Evolutionary conservation across 2,113 vertebrate genomes (phyloP), one percentile per base, ranked within the genome.

Genomic region (Nipponia nippon): DNA sequence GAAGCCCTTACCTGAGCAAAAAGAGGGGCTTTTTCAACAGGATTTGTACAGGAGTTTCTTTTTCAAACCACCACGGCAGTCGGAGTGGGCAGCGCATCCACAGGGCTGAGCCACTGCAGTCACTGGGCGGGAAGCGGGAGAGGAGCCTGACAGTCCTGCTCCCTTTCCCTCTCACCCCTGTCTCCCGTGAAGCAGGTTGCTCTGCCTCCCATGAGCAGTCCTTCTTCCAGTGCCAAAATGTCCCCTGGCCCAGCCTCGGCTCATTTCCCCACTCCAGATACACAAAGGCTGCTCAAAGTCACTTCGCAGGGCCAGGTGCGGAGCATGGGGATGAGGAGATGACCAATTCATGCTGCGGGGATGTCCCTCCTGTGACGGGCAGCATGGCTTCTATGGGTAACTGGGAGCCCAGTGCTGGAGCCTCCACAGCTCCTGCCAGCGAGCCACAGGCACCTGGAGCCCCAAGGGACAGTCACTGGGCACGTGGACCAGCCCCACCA

Each of bases 161-260:
- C 56, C 20, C 26, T 42, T 90, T 83, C 11, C 7, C 1, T 71
- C 36, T 92, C 2, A 0, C 5, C 19, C n/a, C 23, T 1, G 0
- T 42, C 22, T 78, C 58, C n/a, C 2, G 1, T 71, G n/a, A 75
- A 87, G 73, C 36, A 85, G 47, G 71, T 56, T 73, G 36, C 62
- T 87, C 81, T 79, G 47, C 27, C 55, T 93, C 50, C 49, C 52
- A 92, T 0, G 1, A 63, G 17, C 59, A 71, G 62, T 71, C 50
- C 66, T 85, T 81, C 50, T 76, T 50, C 42, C 38, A 89, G 40
- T 2, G 4, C 44, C 56, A 87, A 53, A 90, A 69, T 3, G 13
- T 83, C 34, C 27, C 22, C 46, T 0, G 0, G 26, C 22, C n/a
- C 38, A 23, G 16, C 52, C 71, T 75, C 0, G 0, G 36, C 44